Evolutionary conservation across 2,113 vertebrate genomes (phyloP).

Genomic region (Pseudopodoces humilis): DNA sequence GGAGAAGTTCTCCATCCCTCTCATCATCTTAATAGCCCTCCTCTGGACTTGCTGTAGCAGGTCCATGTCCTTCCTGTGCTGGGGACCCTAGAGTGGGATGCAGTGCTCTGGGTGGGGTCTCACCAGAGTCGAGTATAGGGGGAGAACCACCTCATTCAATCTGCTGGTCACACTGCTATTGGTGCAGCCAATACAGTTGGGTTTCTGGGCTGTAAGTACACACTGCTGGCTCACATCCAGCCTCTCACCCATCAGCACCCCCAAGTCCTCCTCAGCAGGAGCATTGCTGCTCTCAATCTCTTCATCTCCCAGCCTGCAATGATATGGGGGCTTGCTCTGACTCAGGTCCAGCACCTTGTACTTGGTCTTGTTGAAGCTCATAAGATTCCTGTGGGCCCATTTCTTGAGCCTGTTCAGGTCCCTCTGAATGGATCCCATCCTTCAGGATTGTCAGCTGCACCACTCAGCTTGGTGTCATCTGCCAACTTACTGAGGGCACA

Average conservation of each 20-base stretch:
- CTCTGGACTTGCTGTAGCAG: neutral
- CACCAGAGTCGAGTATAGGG: no score
- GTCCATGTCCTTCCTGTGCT: neutral
- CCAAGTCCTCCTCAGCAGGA: no score
- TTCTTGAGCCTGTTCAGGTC: neutral
- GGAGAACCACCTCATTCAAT: neutral
- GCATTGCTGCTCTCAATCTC: rapidly evolving
- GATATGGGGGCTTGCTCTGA: neutral
- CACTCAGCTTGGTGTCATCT: neutral
- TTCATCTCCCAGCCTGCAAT: neutral
- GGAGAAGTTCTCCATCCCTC: neutral
- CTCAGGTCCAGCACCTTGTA: neutral
- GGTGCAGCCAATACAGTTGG: neutral
- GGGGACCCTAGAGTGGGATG: neutral
- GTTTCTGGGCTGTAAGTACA: neutral
- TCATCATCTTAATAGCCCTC: neutral
- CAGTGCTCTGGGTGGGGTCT: neutral
- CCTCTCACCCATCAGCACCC: neutral
- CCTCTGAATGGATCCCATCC: neutral
- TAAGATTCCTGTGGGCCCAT: neutral
- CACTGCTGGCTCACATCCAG: neutral
- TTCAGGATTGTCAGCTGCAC: neutral
- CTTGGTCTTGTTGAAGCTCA: neutral
- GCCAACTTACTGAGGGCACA: neutral
- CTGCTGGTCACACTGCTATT: neutral